Base-by-base conservation (phyloP, 2,797 vertebrate genomes). In the Sebastes baramenuke region DNA sequence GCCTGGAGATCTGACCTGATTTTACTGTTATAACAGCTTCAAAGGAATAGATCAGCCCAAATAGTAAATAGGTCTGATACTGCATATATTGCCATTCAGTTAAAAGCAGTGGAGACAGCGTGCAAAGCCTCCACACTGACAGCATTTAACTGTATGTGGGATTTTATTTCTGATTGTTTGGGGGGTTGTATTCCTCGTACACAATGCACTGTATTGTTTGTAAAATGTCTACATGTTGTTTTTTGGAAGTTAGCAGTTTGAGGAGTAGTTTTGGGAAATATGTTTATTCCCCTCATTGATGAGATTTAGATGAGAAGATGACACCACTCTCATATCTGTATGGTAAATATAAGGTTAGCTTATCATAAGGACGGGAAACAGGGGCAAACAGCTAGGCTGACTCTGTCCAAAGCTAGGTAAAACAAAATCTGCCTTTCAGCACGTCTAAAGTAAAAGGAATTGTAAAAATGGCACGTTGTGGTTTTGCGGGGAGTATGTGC, bases 1-100 rank as follows among this genome's bases (percentile, higher is more conserved):
- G 85, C 67, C 86, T 73, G 83, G 90, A 87, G 89, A 92, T 80
- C 83, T 89, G 89, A 93, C 89, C 90, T 88, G 75, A 88, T 92
- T 91, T 79, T 65, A 77, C 70, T 69, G 46, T 71, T 86, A n/a
- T 25, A 82, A 69, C 22, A 30, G 77, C 88, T 80, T 88, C 84
- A 88, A 86, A 89, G 80, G 69, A 79, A 71, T 79, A 14, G 46
- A 67, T 75, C 60, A 83, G 56, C 67, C 68, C 25, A 75, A 72
- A 79, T 29, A 16, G 72, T 84, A 87, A 85, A 76, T 62, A 81
- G 32, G 65, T 36, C 75, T 81, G 60, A 79, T 66, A 27, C 66
- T 54, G 75, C 74, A 81, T 64, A n/a, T 54, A 16, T 71, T 59
- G 11, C 56, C 25, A 27, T 72, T 71, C 60, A 67, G 42, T 68